These are phyloP conservation scores for Lacanobia oleracea DNA, from an alignment of 2,888 invertebrate species.

Conservation along the genomic window DNA sequence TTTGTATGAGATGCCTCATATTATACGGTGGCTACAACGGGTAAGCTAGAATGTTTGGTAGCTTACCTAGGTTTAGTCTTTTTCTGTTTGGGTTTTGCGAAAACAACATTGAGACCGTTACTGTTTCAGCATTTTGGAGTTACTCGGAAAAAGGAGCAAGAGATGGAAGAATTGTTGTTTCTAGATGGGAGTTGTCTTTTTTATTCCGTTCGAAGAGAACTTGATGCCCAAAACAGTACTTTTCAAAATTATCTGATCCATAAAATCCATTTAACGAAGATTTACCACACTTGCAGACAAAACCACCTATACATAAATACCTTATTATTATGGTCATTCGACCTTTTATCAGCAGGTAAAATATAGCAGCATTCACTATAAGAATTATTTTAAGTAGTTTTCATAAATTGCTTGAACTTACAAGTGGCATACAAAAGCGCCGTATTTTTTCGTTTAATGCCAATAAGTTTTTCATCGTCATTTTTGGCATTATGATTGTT, in stretches of 20 bases:
- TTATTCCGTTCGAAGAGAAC: slow-evolving; percentile 1
- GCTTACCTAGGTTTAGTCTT: slow-evolving; percentile 11
- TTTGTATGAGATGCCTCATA: slow-evolving; percentile 61
- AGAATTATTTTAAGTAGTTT: slow-evolving; percentile 41
- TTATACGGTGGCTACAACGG: slow-evolving; percentile 38
- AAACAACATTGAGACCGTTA: not conserved
- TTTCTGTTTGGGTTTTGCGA: slow-evolving; percentile 24
- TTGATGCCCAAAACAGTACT: not conserved
- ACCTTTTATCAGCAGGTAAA: slow-evolving; percentile 39
- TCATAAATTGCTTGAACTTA: slow-evolving; percentile 51
- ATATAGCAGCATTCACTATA: slow-evolving; percentile 41
- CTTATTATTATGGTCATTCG: slow-evolving; percentile 32
- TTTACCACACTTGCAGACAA: slow-evolving; percentile 33
- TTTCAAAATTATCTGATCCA: slow-evolving; percentile 19
- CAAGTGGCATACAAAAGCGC: slow-evolving; percentile 42
- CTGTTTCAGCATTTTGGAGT: slow-evolving; percentile 1
- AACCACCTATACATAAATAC: slow-evolving; percentile 23
- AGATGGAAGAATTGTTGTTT: not conserved
- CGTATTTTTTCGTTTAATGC: slow-evolving; percentile 36
- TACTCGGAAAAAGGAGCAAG: not conserved
- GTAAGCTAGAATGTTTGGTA: slow-evolving; percentile 35
- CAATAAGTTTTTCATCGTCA: slow-evolving; percentile 47
- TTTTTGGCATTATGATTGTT: slow-evolving; percentile 55
- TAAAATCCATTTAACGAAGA: slow-evolving; percentile 37
- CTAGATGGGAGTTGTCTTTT: not conserved